phyloP scores from a whole-genome alignment of 2,888 invertebrate species.

The Hemistola chrysoprasaria region DNA sequence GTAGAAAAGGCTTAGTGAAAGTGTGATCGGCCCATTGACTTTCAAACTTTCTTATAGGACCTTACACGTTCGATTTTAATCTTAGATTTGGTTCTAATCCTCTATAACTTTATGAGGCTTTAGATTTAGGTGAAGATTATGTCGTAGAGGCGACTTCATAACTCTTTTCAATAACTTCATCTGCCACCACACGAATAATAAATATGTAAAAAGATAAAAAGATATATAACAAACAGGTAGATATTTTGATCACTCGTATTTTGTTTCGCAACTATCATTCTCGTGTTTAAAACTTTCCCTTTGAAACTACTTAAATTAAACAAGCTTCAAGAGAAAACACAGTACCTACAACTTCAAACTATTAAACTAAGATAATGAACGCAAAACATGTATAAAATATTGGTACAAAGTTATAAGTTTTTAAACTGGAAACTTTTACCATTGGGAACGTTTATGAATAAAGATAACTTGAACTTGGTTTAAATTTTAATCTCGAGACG shows the following conservation, averaged over 20 bases:
- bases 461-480: constrained; percentile 11
- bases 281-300: background rate
- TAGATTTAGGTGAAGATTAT: constrained; percentile 11
- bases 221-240: too few relatives aligned
- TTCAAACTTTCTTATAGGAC: constrained; percentile 18
- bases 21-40: constrained; percentile 26
- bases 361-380: constrained; percentile 3
- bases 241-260: too few relatives aligned
- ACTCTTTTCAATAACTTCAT: too few relatives aligned
- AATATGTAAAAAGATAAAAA: too few relatives aligned
- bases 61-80: constrained; percentile 22
- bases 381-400: constrained; percentile 7
- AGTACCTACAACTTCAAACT: background rate
- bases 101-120: constrained; percentile 17
- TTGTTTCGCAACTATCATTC: too few relatives aligned
- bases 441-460: constrained; percentile 17
- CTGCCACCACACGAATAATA: too few relatives aligned
- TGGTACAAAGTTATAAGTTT: constrained; percentile 5
- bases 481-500: constrained; percentile 11
- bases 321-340: background rate
- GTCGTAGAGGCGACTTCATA: background rate
- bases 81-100: constrained; percentile 11
- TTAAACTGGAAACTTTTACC: constrained; percentile 12
- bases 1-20: constrained; percentile 8
- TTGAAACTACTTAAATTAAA: background rate